Percentiles rank a stretch among this genome's conserved stretches.
Conservation (phyloP, 2,113 vertebrate species). For the Dermatemys mawii region DNA sequence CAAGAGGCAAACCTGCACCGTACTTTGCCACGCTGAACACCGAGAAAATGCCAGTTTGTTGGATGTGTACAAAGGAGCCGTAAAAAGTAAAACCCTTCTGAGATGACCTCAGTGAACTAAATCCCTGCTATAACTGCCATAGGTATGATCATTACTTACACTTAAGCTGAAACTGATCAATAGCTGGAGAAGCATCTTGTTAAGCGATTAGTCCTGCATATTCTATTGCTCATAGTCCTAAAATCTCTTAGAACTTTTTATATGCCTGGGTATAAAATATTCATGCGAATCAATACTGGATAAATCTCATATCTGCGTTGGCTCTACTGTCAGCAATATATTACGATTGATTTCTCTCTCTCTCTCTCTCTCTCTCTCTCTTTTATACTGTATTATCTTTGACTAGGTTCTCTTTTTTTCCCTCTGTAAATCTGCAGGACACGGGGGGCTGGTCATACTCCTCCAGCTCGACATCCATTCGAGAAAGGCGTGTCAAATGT, state of each 20-base stretch:
- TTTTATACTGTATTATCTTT: slow-evolving; percentile 28
- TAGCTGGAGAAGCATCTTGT: slow-evolving; percentile 51
- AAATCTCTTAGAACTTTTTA: slow-evolving; percentile 28
- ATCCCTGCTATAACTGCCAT: not conserved
- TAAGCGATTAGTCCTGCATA: slow-evolving; percentile 50
- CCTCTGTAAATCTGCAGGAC: not conserved
- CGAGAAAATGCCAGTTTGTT: slow-evolving; percentile 31
- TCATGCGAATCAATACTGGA: slow-evolving; percentile 68
- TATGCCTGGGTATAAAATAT: slow-evolving; percentile 55
- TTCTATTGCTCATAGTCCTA: slow-evolving; percentile 35
- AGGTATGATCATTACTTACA: slow-evolving; percentile 46
- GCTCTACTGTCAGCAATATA: slow-evolving; percentile 50
- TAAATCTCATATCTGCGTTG: slow-evolving; percentile 67
- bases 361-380: no score
- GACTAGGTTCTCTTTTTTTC: not conserved
- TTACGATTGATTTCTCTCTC: slow-evolving; percentile 52
- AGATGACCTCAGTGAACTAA: not conserved
- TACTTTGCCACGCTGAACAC: slow-evolving; percentile 24
- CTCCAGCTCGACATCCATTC: not conserved
- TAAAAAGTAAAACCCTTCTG: not conserved
- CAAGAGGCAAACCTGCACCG: slow-evolving; percentile 55
- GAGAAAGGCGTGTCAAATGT: not conserved
- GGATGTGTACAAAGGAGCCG: not conserved
- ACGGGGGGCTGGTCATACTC: not conserved
- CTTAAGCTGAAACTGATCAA: slow-evolving; percentile 31